Base-by-base conservation (phyloP, 92 coral and sea anemone genomes). In the Palythoa heliodiscus region DNA sequence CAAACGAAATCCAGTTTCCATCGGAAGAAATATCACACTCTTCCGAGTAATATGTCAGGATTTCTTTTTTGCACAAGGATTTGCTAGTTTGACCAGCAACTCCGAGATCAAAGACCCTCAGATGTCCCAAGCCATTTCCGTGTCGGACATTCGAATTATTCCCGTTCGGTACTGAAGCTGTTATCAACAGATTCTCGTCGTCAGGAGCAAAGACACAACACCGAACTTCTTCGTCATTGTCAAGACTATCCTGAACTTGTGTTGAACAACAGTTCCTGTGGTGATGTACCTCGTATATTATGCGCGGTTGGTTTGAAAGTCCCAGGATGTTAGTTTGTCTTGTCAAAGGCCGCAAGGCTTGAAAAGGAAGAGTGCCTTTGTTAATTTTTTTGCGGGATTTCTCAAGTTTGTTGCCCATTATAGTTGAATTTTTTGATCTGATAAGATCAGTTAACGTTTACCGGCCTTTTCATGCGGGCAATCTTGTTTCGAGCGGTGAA, bases 1-100 rank as follows among this genome's bases (percentile, higher is more conserved):
- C 90, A 72, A 94, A 94, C 50, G 98, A 87, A 71, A 94, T 90
- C 37, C 90, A 77, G 73, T 94, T 93, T 9, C 98, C 98, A 83
- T 94, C 98, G 3, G 95, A 79, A 16, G 98, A 94, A 73, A 94
- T 94, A 70, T 94, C 98, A 67, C 98, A 94, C 76, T 92, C 95
- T 84, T 92, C 92, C 14, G 98, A 94, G 82, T 92, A 86, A 76
- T 92, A 92, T 7, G 98, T 94, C 75, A 92, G 91, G 74, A 94
- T 88, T 80, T 94, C 95, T 87, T 90, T 94, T 72, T 76, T 92
- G 68, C 95, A 91, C 16, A 52, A 75, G 25, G 72, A 7, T 48
- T 80, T 80, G 15, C 84, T 73, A 67, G 84, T 38, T 66, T 38
- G 23, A 10, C 71, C 57, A 17, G 88, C 85, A 19, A 89, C 75